These are phyloP conservation scores for Drosophila tanythrix DNA, from an alignment of 2,888 invertebrate species.

Conservation along the genomic window DNA sequence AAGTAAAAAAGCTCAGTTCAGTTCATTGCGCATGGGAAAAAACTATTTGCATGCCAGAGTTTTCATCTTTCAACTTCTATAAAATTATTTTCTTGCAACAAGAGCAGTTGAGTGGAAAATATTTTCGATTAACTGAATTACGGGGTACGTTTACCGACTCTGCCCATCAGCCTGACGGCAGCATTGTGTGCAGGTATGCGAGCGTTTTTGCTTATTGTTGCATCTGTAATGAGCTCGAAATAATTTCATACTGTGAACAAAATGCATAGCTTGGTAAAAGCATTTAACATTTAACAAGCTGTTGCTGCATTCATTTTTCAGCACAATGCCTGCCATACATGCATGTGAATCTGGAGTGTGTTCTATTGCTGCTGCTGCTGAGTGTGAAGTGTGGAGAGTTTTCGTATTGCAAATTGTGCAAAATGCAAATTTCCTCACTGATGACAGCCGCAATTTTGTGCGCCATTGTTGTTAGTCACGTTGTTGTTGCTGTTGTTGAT, in stretches of 20 bases:
- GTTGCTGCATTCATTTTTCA: slow-evolving; percentile 13
- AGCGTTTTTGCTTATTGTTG: slow-evolving; percentile 10
- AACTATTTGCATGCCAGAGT: slow-evolving; percentile 39
- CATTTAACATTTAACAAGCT: slow-evolving; percentile 48
- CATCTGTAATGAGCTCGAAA: slow-evolving; percentile 55
- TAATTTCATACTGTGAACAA: slow-evolving; percentile 38
- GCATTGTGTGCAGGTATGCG: slow-evolving; percentile 19
- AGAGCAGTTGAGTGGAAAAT: slow-evolving; percentile 61
- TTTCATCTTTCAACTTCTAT: slow-evolving; percentile 25
- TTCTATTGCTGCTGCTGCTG: not conserved
- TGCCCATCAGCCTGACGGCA: slow-evolving; percentile 3
- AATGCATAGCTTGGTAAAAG: slow-evolving; percentile 21
- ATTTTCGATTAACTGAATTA: slow-evolving; percentile 67
- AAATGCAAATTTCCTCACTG: slow-evolving; percentile 80
- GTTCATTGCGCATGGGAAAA: slow-evolving; percentile 39
- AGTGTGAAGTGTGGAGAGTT: slow-evolving; percentile 42
- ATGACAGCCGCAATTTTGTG: slow-evolving; percentile 78
- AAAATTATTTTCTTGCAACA: slow-evolving; percentile 40
- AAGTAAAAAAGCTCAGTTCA: slow-evolving; percentile 8
- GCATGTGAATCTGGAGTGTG: slow-evolving; percentile 3
- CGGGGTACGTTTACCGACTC: slow-evolving; percentile 22
- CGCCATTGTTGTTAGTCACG: slow-evolving; percentile 62
- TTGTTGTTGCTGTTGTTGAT: slow-evolving; percentile 29
- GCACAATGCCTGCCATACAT: slow-evolving; percentile 8
- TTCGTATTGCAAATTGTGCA: slow-evolving; percentile 80